phyloP scores from a whole-genome alignment of 2,113 vertebrate species.

The Recurvirostra avosetta region DNA sequence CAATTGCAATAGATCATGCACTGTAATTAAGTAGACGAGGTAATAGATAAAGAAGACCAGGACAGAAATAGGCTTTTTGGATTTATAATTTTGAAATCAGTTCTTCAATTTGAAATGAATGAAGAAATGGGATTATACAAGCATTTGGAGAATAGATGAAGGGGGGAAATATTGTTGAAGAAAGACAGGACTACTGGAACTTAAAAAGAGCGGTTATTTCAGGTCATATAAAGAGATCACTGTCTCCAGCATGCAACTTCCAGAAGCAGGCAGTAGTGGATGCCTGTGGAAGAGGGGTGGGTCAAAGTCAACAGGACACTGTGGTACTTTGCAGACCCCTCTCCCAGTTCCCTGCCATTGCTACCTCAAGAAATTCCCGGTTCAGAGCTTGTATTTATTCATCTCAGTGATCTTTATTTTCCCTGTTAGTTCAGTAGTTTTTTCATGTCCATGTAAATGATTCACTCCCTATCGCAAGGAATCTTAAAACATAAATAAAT shows the following conservation, averaged over 20 bases:
- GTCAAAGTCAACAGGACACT: background rate
- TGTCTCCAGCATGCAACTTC: background rate
- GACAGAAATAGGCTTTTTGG: background rate
- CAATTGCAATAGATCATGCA: background rate
- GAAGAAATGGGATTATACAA: conserved; percentile 2
- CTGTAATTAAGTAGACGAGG: background rate
- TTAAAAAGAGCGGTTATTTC: background rate
- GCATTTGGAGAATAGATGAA: background rate
- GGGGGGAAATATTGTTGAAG: background rate
- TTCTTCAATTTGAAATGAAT: background rate
- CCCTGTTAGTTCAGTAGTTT: fast-evolving
- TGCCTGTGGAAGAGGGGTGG: background rate
- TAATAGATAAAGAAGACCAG: conserved; percentile 8
- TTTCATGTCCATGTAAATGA: fast-evolving
- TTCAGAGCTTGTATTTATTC: background rate
- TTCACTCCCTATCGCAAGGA: background rate
- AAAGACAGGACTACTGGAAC: background rate
- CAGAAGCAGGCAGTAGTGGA: background rate
- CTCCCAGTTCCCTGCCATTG: background rate
- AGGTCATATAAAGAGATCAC: background rate
- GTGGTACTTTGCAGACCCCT: background rate
- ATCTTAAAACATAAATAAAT: background rate
- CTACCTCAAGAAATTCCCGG: background rate
- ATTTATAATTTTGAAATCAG: conserved; percentile 40
- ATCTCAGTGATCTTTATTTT: background rate